Percentiles rank a stretch among this genome's conserved stretches.
These are phyloP conservation scores for Tringa solitaria DNA, from an alignment of 2,113 vertebrate species.

Conservation along the genomic window DNA sequence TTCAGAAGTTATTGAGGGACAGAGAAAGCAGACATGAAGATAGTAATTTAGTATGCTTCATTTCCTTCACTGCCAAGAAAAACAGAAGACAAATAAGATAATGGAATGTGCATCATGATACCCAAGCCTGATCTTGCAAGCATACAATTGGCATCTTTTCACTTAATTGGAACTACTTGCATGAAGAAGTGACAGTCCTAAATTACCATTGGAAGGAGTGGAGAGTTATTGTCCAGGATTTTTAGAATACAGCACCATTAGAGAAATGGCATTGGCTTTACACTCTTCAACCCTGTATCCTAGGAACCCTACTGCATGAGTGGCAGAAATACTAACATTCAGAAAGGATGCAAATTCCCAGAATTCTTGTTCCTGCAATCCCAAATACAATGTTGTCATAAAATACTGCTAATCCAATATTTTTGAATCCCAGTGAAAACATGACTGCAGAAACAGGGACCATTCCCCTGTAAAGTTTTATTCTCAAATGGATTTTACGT, in stretches of 20 bases:
- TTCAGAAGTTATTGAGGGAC: background rate
- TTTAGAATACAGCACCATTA: background rate
- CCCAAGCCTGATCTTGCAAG: background rate
- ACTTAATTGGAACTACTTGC: background rate
- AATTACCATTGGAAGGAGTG: background rate
- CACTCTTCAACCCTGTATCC: background rate
- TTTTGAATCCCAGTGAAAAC: background rate
- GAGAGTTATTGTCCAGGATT: background rate
- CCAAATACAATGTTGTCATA: background rate
- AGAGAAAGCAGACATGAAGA: background rate
- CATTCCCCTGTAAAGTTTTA: background rate
- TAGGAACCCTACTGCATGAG: background rate
- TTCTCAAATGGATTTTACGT: background rate
- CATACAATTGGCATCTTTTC: background rate
- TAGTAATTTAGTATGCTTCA: background rate
- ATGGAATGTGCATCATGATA: background rate
- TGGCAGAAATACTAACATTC: background rate
- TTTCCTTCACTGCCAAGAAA: background rate
- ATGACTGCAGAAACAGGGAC: background rate
- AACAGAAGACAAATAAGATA: background rate
- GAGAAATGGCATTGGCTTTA: background rate
- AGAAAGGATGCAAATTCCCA: background rate
- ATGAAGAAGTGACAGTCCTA: background rate
- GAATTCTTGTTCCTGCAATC: background rate
- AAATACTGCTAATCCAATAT: background rate